Base-by-base conservation (phyloP, 1,140 invertebrate species). In the Vanessa tameamea region DNA sequence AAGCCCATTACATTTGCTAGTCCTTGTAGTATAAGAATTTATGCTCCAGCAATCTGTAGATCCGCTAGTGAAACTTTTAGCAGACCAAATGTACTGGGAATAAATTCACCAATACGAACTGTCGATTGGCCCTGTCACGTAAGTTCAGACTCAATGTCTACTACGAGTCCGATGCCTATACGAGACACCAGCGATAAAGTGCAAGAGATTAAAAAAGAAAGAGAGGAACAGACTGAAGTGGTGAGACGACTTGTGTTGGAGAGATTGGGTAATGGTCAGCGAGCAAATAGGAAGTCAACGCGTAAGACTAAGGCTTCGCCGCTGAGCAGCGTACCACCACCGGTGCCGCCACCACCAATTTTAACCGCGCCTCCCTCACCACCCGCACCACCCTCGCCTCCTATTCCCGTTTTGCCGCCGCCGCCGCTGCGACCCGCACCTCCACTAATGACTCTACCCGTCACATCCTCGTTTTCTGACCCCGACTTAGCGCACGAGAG, bases 401-500 rank as follows among this genome's bases (percentile, higher is more conserved):
- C 79, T 0, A 76, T 64, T 5, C 73, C 75, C 1, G n/a, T 47
- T 6, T 66, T 57, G 37, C 74, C 73, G 1, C 61, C 78, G 3
- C 80, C 81, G 0, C 83, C 85, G 2, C 88, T 82, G 9, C 75
- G 81, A 7, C 85, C 85, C 0, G 74, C 82, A 9, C 82, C 80
- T 0, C 85, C 87, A 0, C 79, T 81, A 47, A 80, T 83, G 61
- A 79, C 84, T 4, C 67, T 88, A 16, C 83, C 84, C 9, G 84
- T 90, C 37, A 81, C 84, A 8, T 76, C 88, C 16, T 91, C 92
- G 47, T 91, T 93, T 74, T 95, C 95, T 0, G 95, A 95, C 89
- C 94, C 95, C 7, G 95, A 95, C 87, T 84, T 95, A 50, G 86
- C 92, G 12, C 87, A 91, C 69, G 89, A 91, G 26, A 87, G 89